Conservation (phyloP, 2,888 invertebrate genomes). For the Spodoptera picta region DNA sequence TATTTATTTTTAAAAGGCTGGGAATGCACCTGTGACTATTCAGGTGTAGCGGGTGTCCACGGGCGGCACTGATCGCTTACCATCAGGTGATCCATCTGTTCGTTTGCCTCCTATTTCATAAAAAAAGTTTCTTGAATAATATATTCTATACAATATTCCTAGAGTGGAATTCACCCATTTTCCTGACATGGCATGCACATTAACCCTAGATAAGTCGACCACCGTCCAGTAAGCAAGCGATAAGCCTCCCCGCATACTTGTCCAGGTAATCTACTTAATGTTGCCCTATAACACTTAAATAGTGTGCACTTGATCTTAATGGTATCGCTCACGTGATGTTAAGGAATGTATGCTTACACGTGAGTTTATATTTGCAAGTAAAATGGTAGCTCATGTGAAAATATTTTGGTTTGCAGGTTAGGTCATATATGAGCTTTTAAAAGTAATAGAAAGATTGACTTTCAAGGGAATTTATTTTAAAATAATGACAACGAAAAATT, state of each 20-base stretch:
- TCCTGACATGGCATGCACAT: constrained; percentile 21
- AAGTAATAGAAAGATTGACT: too few relatives aligned
- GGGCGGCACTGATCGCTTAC: too few relatives aligned
- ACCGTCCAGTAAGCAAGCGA: constrained; percentile 13
- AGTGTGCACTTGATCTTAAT: constrained; percentile 26
- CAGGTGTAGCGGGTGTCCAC: too few relatives aligned
- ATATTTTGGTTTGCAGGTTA: too few relatives aligned
- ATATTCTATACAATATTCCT: not conserved
- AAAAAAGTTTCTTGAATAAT: too few relatives aligned
- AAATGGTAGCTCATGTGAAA: not conserved
- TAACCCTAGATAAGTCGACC: constrained; percentile 32
- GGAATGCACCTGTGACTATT: too few relatives aligned
- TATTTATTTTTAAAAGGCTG: too few relatives aligned
- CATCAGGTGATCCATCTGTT: too few relatives aligned
- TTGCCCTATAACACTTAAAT: not conserved
- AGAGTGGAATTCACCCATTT: constrained; percentile 4
- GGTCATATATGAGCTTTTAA: too few relatives aligned
- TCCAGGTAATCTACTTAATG: constrained; percentile 31
- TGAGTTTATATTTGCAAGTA: not conserved
- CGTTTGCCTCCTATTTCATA: too few relatives aligned
- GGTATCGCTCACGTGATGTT: constrained; percentile 26
- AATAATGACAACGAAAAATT: too few relatives aligned
- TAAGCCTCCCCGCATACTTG: constrained; percentile 26
- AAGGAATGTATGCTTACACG: not conserved
- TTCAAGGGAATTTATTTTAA: too few relatives aligned